phyloP scores from a whole-genome alignment of 1,140 invertebrate species.

The Limonius californicus region DNA sequence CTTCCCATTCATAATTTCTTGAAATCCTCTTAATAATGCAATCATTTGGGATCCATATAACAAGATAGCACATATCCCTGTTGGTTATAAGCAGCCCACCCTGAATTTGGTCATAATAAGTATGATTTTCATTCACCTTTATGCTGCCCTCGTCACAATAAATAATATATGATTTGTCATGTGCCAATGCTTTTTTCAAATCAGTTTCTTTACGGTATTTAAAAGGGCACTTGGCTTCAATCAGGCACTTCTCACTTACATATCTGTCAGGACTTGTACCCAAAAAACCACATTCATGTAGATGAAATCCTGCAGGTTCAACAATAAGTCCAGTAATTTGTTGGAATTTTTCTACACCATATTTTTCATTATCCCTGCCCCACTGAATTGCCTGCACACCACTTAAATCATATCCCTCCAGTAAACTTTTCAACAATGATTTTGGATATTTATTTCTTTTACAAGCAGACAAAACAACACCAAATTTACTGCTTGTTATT shows the following conservation, averaged over 20 bases:
- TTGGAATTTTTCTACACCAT: background rate
- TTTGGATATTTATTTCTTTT: constrained; percentile 16
- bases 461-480: constrained; percentile 17
- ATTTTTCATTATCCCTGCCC: background rate
- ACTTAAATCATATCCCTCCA: constrained; percentile 20
- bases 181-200: background rate
- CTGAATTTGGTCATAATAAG: background rate
- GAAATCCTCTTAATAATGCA: background rate
- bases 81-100: background rate
- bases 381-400: constrained; percentile 16
- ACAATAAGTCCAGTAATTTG: background rate
- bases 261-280: constrained; percentile 11
- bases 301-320: background rate
- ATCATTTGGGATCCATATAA: background rate
- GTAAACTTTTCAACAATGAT: constrained; percentile 18
- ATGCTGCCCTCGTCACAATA: background rate
- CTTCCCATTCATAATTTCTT: background rate
- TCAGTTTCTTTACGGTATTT: background rate
- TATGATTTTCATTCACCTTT: background rate
- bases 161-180: background rate
- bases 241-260: background rate
- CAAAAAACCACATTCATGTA: constrained; percentile 12
- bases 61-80: background rate
- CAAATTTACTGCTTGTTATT: constrained; percentile 23
- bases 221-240: constrained; percentile 14